A percentile compares a stretch with the other conserved stretches of the same genome.
These are phyloP conservation scores for Parnassius smintheus DNA, from an alignment of 2,888 invertebrate genomes.

Conservation along the genomic window DNA sequence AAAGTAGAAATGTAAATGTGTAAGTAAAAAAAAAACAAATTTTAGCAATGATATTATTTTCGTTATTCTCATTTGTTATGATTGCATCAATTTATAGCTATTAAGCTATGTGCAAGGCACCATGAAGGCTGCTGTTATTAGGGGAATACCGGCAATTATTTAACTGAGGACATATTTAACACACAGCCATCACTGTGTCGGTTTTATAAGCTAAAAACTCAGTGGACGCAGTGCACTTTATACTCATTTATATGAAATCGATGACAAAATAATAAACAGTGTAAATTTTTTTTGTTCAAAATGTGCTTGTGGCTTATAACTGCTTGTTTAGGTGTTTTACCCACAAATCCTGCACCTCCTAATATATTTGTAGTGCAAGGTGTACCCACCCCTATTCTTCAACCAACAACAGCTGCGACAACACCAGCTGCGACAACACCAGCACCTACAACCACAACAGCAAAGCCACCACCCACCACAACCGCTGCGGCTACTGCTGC, in stretches of 20 bases:
- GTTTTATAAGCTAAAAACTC: conserved; percentile 43
- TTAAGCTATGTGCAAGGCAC: conserved; percentile 64
- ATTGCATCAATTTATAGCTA: conserved; percentile 75
- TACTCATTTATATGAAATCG: conserved; percentile 5
- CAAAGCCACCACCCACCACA: conserved; percentile 28
- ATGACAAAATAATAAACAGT: not conserved
- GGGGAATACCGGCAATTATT: conserved; percentile 70
- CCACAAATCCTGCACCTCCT: conserved; percentile 51
- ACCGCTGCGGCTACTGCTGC: conserved; percentile 35
- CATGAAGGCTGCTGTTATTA: conserved; percentile 76
- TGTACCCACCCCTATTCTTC: conserved; percentile 64
- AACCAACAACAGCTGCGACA: conserved; percentile 55
- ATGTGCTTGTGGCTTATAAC: conserved; percentile 78
- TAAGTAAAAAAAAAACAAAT: too few relatives aligned
- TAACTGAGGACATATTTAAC: conserved; percentile 70
- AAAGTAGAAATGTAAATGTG: too few relatives aligned
- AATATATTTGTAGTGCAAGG: conserved; percentile 57
- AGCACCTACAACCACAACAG: conserved; percentile 21
- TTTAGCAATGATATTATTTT: conserved; percentile 43
- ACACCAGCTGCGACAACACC: conserved; percentile 30
- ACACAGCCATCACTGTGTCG: conserved; percentile 51
- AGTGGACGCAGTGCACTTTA: conserved; percentile 31
- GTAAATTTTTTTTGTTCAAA: conserved; percentile 9
- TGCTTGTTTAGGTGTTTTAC: conserved; percentile 70
- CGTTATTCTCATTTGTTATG: conserved; percentile 66